phyloP scores from a whole-genome alignment of 2,888 invertebrate species.

The Busseola fusca region DNA sequence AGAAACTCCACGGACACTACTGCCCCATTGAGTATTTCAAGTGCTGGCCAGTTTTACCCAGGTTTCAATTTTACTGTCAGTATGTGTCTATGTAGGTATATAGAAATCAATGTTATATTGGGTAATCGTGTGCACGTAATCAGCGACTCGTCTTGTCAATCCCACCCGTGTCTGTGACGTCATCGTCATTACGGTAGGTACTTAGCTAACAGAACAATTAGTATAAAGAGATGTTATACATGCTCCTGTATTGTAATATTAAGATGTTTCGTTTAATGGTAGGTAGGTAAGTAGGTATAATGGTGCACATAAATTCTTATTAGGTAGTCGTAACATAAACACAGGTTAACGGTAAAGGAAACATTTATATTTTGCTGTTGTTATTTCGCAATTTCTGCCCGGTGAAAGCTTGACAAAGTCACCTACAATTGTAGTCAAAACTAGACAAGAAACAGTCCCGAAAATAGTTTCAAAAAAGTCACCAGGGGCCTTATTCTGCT shows the following conservation, averaged over 20 bases:
- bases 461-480: not conserved
- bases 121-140: constrained; percentile 1
- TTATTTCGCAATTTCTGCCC: constrained; percentile 5
- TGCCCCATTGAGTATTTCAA: too few species aligned
- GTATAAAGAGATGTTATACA: constrained; percentile 1
- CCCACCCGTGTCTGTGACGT: constrained; percentile 5
- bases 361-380: constrained; percentile 16
- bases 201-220: not conserved
- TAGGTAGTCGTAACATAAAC: constrained; percentile 40
- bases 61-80: too few species aligned
- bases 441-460: not conserved
- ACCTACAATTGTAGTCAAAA: not conserved
- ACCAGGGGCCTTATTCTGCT: too few species aligned
- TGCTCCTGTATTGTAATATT: constrained; percentile 13
- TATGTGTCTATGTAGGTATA: too few species aligned
- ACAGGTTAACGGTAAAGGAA: constrained; percentile 26
- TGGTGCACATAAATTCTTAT: constrained; percentile 43
- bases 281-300: constrained; percentile 25
- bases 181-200: not conserved
- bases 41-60: too few species aligned
- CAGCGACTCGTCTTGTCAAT: constrained; percentile 19
- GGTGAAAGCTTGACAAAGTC: not conserved
- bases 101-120: not conserved
- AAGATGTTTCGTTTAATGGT: constrained; percentile 24
- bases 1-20: too few species aligned